A percentile compares a stretch with the other conserved stretches of the same genome.
Evolutionary conservation across 2,113 vertebrate genomes (phyloP).

Genomic region (Psophia crepitans): DNA sequence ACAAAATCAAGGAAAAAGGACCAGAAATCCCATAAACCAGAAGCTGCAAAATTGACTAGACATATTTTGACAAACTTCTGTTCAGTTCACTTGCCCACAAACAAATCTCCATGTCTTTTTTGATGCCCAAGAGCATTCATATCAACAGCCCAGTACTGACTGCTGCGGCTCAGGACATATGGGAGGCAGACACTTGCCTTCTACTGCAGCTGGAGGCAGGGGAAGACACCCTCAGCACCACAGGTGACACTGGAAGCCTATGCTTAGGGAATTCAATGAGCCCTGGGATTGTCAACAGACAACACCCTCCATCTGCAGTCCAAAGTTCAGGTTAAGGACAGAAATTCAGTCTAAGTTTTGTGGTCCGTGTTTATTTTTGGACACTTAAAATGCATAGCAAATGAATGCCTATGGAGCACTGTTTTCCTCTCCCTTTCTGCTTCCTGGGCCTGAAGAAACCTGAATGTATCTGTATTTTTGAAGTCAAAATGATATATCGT

Average conservation of each 20-base stretch:
- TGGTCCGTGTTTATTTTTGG: neutral
- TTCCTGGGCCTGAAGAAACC: neutral
- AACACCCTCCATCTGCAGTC: neutral
- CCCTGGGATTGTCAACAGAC: neutral
- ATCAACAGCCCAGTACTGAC: neutral
- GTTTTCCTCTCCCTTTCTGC: neutral
- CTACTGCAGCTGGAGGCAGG: rapidly evolving
- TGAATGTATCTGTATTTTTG: neutral
- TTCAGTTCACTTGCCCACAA: neutral
- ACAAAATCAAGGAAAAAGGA: neutral
- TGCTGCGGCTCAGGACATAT: neutral
- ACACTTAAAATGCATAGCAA: neutral
- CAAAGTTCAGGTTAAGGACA: neutral
- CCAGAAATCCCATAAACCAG: rapidly evolving
- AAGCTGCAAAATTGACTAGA: neutral
- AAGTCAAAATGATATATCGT: neutral
- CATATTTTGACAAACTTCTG: neutral
- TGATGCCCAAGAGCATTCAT: neutral
- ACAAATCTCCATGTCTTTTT: neutral
- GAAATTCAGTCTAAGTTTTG: neutral
- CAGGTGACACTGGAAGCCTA: neutral
- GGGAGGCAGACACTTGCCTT: neutral
- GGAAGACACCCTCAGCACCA: neutral
- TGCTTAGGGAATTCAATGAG: neutral
- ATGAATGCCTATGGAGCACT: neutral